These are phyloP conservation scores for Venustaconcha ellipsiformis DNA, from an alignment of 1,140 invertebrate genomes.

Conservation along the genomic window DNA sequence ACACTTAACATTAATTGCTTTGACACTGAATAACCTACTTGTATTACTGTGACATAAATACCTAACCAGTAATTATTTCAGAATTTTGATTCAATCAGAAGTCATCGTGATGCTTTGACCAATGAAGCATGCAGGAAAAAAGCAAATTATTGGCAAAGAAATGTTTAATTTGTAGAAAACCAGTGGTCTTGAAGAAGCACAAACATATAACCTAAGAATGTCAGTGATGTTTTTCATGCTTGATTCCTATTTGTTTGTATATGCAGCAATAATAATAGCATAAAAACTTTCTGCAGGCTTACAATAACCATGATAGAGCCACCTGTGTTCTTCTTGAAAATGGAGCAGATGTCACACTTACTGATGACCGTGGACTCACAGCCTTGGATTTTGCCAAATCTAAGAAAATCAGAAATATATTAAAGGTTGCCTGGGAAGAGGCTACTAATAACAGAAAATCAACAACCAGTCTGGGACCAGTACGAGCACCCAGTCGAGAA, in stretches of 20 bases:
- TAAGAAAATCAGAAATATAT: conserved; percentile 58
- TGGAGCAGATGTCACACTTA: conserved; percentile 62
- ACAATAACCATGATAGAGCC: conserved; percentile 62
- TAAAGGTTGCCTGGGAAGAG: conserved; percentile 62
- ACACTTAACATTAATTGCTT: too few species aligned
- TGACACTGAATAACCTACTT: too few species aligned
- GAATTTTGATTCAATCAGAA: too few species aligned
- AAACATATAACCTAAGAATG: too few species aligned
- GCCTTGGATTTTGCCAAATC: conserved; percentile 63
- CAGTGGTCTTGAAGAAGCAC: too few species aligned
- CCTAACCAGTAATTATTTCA: too few species aligned
- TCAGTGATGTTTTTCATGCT: too few species aligned
- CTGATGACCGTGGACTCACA: conserved; percentile 62
- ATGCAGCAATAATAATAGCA: not conserved
- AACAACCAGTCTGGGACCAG: conserved; percentile 44
- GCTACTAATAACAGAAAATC: conserved; percentile 39
- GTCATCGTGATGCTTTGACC: too few species aligned
- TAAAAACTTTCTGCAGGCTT: conserved; percentile 45
- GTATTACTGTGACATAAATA: too few species aligned
- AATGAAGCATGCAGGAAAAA: too few species aligned
- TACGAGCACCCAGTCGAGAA: conserved; percentile 45
- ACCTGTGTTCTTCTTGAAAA: conserved; percentile 52
- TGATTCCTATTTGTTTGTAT: not conserved
- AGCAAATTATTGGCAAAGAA: too few species aligned
- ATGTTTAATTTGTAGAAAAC: too few species aligned